Percentiles rank a stretch among this genome's conserved stretches.
phyloP scores from a whole-genome alignment of 1,140 invertebrate genomes.

The Drosophila parabipectinata region DNA sequence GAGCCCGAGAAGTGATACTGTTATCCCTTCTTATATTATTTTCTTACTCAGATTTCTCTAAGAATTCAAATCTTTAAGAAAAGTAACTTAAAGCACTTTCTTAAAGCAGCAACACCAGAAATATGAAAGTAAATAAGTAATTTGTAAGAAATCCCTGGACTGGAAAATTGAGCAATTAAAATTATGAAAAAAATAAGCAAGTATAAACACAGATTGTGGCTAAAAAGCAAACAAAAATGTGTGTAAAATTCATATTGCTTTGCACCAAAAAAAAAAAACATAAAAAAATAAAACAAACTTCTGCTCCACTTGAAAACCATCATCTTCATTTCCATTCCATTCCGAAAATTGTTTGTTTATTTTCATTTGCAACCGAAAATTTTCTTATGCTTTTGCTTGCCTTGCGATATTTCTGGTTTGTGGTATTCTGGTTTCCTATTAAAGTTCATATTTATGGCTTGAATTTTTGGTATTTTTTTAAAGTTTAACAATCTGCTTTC shows the following conservation, averaged over 20 bases:
- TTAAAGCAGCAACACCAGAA: neutral
- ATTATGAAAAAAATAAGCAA: slow-evolving; percentile 27
- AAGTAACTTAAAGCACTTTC: too few species aligned
- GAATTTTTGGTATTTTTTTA: neutral
- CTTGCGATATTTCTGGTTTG: slow-evolving; percentile 4
- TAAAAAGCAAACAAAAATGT: slow-evolving; percentile 6
- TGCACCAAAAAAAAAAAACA: neutral
- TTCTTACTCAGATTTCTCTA: slow-evolving; percentile 21
- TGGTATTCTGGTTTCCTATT: slow-evolving; percentile 17
- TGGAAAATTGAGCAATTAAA: slow-evolving; percentile 44
- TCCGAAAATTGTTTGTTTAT: slow-evolving; percentile 29
- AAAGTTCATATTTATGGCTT: too few species aligned
- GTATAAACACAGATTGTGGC: slow-evolving; percentile 11
- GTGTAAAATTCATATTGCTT: slow-evolving; percentile 11
- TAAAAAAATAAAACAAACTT: neutral
- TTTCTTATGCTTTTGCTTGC: neutral
- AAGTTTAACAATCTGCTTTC: neutral
- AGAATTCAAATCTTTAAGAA: neutral
- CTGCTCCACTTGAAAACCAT: slow-evolving; percentile 12
- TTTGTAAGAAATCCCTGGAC: slow-evolving; percentile 4
- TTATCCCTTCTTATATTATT: slow-evolving; percentile 11
- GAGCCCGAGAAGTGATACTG: slow-evolving; percentile 26
- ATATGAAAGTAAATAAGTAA: neutral
- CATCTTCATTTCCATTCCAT: slow-evolving; percentile 22
- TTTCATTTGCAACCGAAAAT: slow-evolving; percentile 18